Evolutionary conservation across 2,888 invertebrate genomes (phyloP), one percentile per base, ranked within the genome.

Genomic region (Andricus curvator): DNA sequence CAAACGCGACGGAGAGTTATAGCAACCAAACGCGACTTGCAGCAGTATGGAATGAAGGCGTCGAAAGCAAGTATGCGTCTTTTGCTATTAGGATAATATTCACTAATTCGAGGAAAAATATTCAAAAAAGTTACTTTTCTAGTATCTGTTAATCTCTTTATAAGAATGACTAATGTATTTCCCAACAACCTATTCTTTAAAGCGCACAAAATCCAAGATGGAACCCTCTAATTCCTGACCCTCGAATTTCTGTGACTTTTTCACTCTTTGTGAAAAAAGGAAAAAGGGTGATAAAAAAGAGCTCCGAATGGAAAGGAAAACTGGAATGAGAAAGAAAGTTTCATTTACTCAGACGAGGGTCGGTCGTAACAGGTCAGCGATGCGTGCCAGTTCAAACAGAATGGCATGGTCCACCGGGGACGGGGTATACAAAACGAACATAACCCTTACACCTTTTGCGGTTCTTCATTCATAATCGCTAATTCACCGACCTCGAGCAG

Each of bases 341-440:
- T 85, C 88, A 83, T 88, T 88, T 81, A 81, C 79, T 79, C 76
- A 78, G 65, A 82, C 51, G 66, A 78, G 80, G 84, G 85, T 78
- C 80, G 82, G 85, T 78, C 79, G 83, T 85, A 85, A 86, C 84
- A 80, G 85, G 85, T 82, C 88, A 88, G 83, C 88, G 88, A 88
- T 84, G 88, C 87, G 88, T 85, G 48, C 70, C 25, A 51, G 70
- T 51, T 86, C 83, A 85, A 88, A 88, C 85, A 85, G 62, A 62
- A 62, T 25, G 17, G 15, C 62, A 74, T 29, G 33, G 74, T 74
- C 74, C 37, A 74, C 74, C 33, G 51, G 56, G 56, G 22, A 74
- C 33, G 29, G 33, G 29, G 33, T 74, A 74, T 37, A 33, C 56
- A 74, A 74, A 56, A 56, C 74, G 74, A 56, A 74, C 33, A 56